Conservation (phyloP, 2,797 vertebrate species). For the Perodicticus potto region DNA sequence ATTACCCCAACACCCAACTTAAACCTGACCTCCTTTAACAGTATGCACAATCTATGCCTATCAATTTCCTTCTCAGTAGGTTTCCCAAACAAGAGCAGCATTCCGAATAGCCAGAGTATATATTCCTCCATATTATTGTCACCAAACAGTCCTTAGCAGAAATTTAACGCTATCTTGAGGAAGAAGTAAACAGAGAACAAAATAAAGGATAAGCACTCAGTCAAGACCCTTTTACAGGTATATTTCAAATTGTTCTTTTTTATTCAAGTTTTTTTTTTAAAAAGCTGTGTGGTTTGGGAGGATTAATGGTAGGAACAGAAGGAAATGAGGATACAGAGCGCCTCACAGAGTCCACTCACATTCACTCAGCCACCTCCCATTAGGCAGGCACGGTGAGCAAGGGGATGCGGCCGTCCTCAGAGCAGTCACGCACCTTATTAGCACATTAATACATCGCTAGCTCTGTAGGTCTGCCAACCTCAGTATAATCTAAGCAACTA, state of each 20-base stretch:
- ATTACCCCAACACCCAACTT: not conserved
- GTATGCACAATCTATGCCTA: not conserved
- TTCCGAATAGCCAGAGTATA: not conserved
- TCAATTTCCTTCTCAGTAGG: not conserved
- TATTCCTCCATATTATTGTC: not conserved
- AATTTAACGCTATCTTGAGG: not conserved
- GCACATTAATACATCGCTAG: not conserved
- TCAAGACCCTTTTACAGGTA: not conserved
- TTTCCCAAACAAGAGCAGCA: not conserved
- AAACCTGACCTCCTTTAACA: not conserved
- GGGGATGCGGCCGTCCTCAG: accelerated
- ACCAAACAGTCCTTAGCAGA: not conserved
- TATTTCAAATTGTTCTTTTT: not conserved
- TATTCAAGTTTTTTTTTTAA: not conserved
- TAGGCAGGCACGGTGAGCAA: not conserved
- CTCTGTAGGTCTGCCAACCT: not conserved
- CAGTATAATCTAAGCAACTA: not conserved
- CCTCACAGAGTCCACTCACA: accelerated
- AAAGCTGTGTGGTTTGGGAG: not conserved
- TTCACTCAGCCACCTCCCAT: accelerated
- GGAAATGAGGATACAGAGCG: not conserved
- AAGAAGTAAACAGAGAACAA: not conserved
- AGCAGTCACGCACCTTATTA: not conserved
- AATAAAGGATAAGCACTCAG: not conserved
- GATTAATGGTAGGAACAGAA: not conserved